These are phyloP conservation scores for Murina feae DNA, from an alignment of 2,113 vertebrate genomes.

Conservation along the genomic window DNA sequence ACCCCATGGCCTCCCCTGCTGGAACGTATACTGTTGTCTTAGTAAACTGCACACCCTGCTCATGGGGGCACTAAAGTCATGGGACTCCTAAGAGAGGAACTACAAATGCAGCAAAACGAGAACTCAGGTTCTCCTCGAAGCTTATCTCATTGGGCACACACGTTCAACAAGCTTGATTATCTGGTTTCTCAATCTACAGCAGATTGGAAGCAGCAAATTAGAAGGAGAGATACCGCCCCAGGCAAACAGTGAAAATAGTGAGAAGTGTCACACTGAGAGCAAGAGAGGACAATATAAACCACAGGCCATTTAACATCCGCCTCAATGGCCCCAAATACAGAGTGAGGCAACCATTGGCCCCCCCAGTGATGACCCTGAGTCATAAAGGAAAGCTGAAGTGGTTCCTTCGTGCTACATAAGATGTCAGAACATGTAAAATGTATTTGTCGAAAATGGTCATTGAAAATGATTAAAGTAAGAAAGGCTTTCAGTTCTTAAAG, in stretches of 20 bases:
- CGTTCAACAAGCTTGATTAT: constrained; percentile 34
- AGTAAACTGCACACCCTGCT: background rate
- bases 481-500: background rate
- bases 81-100: background rate
- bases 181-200: background rate
- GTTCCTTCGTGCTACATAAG: background rate
- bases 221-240: background rate
- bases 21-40: background rate
- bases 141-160: background rate
- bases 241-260: background rate
- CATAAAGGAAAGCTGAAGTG: constrained; percentile 14
- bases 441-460: background rate
- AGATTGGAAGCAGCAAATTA: constrained; percentile 32
- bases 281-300: constrained; percentile 44
- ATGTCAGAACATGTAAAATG: constrained; percentile 39
- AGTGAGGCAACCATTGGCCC: background rate
- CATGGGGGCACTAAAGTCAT: background rate
- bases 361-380: background rate
- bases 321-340: background rate
- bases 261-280: constrained; percentile 27
- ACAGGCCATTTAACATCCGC: background rate
- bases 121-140: background rate
- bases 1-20: background rate
- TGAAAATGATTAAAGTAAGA: background rate
- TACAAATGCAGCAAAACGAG: background rate